These are phyloP conservation scores for Drosophila phalerata DNA, from an alignment of 2,888 invertebrate species.

Conservation along the genomic window DNA sequence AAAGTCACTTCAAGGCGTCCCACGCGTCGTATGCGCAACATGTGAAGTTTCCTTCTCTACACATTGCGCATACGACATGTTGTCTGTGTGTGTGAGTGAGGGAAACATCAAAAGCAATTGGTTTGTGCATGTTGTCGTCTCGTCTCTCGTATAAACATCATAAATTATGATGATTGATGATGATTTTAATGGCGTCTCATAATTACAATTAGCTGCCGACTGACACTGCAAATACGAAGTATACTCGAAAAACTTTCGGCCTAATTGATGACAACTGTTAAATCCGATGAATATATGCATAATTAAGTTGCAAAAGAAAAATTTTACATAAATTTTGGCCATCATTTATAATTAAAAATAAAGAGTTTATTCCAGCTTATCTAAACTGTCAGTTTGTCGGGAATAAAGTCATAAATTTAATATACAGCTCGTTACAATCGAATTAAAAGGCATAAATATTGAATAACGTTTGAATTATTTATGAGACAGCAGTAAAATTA, in stretches of 20 bases:
- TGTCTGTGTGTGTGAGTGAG: constrained; percentile 4
- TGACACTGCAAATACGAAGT: neutral
- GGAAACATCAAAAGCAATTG: constrained; percentile 62
- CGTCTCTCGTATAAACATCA: constrained; percentile 54
- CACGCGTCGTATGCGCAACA: constrained; percentile 64
- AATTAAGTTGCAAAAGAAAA: neutral
- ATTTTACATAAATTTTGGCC: constrained; percentile 16
- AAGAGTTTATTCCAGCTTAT: constrained; percentile 22
- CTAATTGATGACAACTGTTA: constrained; percentile 11
- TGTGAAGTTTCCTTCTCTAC: constrained; percentile 30
- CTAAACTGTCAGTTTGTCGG: constrained; percentile 5
- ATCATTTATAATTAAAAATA: constrained; percentile 30
- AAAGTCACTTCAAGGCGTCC: constrained; percentile 50
- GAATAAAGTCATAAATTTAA: constrained; percentile 17
- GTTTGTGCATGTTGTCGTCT: constrained; percentile 30
- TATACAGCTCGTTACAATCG: constrained; percentile 19
- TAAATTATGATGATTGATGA: constrained; percentile 69
- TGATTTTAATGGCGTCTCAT: constrained; percentile 64
- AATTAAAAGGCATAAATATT: constrained; percentile 35
- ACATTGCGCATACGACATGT: constrained; percentile 38
- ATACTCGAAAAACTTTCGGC: neutral
- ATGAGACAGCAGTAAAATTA: constrained; percentile 42
- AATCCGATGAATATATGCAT: constrained; percentile 17
- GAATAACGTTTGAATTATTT: constrained; percentile 30
- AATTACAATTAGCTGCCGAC: constrained; percentile 51